Conservation (phyloP, 2,113 vertebrate species). For the Sialia sialis region DNA sequence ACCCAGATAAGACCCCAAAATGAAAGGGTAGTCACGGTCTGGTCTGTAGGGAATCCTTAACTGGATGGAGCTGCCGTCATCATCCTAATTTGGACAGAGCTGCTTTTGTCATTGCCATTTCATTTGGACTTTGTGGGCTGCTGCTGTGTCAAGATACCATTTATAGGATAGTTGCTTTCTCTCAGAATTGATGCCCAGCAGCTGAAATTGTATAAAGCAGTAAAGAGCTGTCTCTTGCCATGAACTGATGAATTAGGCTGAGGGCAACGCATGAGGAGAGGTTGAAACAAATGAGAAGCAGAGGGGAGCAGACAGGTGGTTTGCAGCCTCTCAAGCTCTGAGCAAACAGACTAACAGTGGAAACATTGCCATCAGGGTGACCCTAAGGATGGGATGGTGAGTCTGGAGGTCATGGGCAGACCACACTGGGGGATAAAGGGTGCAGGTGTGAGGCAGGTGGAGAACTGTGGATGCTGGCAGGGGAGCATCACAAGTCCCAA, state of each 20-base stretch:
- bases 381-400: no score
- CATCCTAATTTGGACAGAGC: not conserved
- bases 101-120: not conserved
- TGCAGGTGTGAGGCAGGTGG: not conserved
- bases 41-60: not conserved
- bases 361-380: not conserved
- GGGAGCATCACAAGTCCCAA: not conserved
- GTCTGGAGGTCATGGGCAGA: fast-evolving
- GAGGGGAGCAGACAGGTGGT: not conserved
- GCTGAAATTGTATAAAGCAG: not conserved
- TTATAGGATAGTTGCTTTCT: not conserved
- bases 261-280: fast-evolving
- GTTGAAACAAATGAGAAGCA: not conserved
- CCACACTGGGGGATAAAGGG: not conserved
- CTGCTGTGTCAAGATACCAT: not conserved
- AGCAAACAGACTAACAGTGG: not conserved
- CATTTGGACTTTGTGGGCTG: not conserved
- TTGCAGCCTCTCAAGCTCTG: not conserved
- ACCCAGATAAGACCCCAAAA: not conserved
- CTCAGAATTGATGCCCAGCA: not conserved
- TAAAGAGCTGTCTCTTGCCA: not conserved
- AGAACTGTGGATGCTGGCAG: no score
- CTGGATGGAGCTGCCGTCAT: not conserved
- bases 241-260: not conserved
- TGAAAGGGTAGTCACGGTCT: not conserved